Evolutionary conservation across 23 tunicate species (phyloP), one percentile per base, ranked within the genome.

Genomic region (Styela plicata): DNA sequence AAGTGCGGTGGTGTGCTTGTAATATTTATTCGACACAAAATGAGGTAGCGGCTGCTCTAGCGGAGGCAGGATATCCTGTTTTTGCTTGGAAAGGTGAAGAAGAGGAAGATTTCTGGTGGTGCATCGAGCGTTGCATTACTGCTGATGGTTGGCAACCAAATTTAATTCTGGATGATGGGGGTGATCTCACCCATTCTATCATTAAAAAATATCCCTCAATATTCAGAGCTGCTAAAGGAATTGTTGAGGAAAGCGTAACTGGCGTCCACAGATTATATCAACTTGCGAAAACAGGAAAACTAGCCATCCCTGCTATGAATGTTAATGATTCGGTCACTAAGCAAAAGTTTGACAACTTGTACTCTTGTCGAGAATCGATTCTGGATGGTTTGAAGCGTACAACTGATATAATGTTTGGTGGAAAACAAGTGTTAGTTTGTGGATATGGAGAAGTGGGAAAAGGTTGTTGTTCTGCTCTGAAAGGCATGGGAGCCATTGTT

Each of bases 361-460:
- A 96, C 82, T 88, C 95, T 2, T 96, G 99, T 74, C 94, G 99
- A 7, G 99, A 96, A 65, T 96, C 99, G 10, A 86, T 96, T 31
- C 83, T 96, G 53, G 99, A 96, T 69, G 99, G 97, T 70, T 86
- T 96, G 82, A 96, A 96, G 63, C 86, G 99, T 24, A 96, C 99
- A 22, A 96, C 99, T 31, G 99, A 96, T 77, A 85, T 96, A 20
- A 96, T 96, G 99, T 96, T 96, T 63, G 99, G 99, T 22, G 99
- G 99, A 20, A 96, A 96, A 74, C 97, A 91, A 70, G 99, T 96
- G 36, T 87, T 87, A 36, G 94, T 96, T 33, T 96, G 97, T 74
- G 99, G 99, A 37, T 96, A 96, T 71, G 99, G 99, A 0, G 99
- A 96, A 64, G 99, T 96, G 21, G 99, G 99, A 36, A 96, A 96